Evolutionary conservation across 1,140 invertebrate species (phyloP), one percentile per base, ranked within the genome.

Genomic region (Steinernema feltiae): DNA sequence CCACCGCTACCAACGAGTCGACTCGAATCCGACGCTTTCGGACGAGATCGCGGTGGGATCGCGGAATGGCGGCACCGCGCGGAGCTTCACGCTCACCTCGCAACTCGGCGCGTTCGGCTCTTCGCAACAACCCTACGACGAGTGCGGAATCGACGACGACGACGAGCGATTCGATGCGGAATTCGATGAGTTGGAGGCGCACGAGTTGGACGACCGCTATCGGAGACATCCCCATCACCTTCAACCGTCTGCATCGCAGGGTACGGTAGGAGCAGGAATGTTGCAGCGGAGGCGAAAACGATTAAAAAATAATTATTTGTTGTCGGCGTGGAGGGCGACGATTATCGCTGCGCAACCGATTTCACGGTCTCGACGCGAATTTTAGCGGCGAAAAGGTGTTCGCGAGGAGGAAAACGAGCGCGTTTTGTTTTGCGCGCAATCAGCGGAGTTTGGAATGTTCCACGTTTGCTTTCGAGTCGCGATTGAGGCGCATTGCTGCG

Each of bases 171-270:
- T 82, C 77, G 48, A 63, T 21, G 53, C 15, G 7, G 79, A 81
- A 21, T 80, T 48, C 24, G 75, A 79, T 48, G 82, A 83, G 48
- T 31, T 85, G 63, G 82, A 85, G 48, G 76, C 77, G 32, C 79
- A 82, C 48, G 82, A 83, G 46, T 48, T 83, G 78, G 82, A 85
- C 30, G 82, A 83, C 76, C 81, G 82, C 15, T n/a, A 75, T 83
- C 48, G 75, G 82, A 7, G 82, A 83, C 21, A 84, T 83, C 53
- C 83, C 81, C 29, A 70, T 77, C 24, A 32, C 75, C 18, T 82
- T 82, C 32, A 84, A 78, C 31, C 32, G 81, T 30, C 29, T 83
- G 27, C 69, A 80, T n/a, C n/a, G 82, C 74, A 72, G 82, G 48
- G 81, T 82, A 21, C 29, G 75, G 70, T n/a, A n/a, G n/a, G n/a